Evolutionary conservation across 2,888 invertebrate species (phyloP).

Genomic region (Proisotoma minuta): DNA sequence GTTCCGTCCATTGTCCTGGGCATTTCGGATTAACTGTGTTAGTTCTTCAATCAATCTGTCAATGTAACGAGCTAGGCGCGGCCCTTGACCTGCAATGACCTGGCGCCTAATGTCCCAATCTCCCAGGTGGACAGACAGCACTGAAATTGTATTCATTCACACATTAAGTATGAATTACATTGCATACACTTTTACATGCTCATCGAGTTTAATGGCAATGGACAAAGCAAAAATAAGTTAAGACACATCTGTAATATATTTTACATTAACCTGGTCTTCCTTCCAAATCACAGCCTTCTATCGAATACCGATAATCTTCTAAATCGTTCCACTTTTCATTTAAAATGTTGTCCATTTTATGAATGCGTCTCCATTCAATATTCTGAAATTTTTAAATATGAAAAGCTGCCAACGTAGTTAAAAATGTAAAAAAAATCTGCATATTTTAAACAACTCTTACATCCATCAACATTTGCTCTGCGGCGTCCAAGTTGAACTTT

Average conservation of each 20-base stretch:
- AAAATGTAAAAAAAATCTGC: too few relatives aligned
- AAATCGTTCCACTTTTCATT: background rate
- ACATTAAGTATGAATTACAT: too few relatives aligned
- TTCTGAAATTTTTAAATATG: background rate
- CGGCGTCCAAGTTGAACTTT: conserved; percentile 3
- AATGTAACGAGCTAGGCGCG: background rate
- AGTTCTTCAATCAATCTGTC: background rate
- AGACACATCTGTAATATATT: too few relatives aligned
- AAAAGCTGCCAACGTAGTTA: background rate
- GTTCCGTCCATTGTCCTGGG: background rate
- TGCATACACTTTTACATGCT: too few relatives aligned
- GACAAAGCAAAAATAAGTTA: too few relatives aligned
- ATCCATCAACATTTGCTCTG: conserved; percentile 7
- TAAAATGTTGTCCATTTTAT: background rate
- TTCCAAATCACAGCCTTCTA: background rate
- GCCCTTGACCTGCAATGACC: background rate
- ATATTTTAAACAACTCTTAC: too few relatives aligned
- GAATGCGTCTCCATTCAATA: background rate
- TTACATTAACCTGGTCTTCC: background rate
- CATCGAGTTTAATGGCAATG: too few relatives aligned
- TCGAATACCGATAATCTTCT: background rate
- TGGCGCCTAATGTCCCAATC: background rate
- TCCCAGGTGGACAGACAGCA: background rate
- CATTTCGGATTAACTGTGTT: background rate
- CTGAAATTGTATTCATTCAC: too few relatives aligned